Conservation (phyloP, 1,140 invertebrate species). For the Heliconius hermathena region DNA sequence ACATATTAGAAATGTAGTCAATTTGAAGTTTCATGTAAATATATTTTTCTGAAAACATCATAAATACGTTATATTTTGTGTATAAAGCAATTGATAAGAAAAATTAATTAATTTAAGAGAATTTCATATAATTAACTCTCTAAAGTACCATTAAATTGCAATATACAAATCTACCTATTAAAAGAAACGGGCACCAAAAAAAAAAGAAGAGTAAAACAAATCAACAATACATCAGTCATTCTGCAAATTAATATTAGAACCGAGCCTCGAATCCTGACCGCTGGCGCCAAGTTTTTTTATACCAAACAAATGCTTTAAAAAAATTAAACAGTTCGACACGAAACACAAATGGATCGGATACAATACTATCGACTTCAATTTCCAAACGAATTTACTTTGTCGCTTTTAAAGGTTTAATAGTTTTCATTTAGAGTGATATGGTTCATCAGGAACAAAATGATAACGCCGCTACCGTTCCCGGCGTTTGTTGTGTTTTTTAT, state of each 20-base stretch:
- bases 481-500: conserved; percentile 52
- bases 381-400: conserved; percentile 51
- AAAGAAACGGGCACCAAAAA: neutral
- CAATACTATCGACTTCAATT: conserved; percentile 38
- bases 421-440: conserved; percentile 74
- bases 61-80: no score
- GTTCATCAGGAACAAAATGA: conserved; percentile 63
- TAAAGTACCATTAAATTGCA: neutral
- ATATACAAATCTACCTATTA: neutral
- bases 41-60: neutral
- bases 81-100: neutral
- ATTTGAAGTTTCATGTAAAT: neutral
- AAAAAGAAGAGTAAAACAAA: conserved; percentile 22
- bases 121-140: neutral
- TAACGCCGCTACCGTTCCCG: conserved; percentile 70
- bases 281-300: conserved; percentile 46
- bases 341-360: conserved; percentile 11
- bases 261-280: conserved; percentile 31
- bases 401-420: conserved; percentile 68
- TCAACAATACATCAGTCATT: conserved; percentile 45
- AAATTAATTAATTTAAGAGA: neutral
- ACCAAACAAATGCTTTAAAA: conserved; percentile 30
- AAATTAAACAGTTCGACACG: conserved; percentile 38
- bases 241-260: conserved; percentile 47
- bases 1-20: neutral